These are phyloP conservation scores for Lepidocolaptes lacrymiger DNA, from an alignment of 2,797 vertebrate species.

Conservation along the genomic window DNA sequence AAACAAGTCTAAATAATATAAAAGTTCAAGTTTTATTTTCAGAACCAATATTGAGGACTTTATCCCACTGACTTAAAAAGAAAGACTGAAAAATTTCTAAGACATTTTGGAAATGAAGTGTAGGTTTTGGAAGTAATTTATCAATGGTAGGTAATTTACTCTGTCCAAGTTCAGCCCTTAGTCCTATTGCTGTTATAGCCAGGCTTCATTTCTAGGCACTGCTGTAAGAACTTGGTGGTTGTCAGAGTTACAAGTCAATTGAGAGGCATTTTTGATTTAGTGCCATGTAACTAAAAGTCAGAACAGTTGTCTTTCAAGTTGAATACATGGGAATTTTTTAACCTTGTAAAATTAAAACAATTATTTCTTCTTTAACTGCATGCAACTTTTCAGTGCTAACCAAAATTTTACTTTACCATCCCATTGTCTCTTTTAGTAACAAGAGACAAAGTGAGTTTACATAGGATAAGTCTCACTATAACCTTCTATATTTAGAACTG, in stretches of 20 bases:
- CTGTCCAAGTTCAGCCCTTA: neutral
- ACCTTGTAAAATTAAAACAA: neutral
- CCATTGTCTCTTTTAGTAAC: neutral
- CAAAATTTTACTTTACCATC: neutral
- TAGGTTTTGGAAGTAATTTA: neutral
- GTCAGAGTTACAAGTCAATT: neutral
- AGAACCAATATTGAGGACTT: neutral
- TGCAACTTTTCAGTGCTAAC: neutral
- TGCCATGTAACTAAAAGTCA: neutral
- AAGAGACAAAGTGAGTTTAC: neutral
- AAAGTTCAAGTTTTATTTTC: neutral
- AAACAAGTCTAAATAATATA: neutral
- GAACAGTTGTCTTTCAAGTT: neutral
- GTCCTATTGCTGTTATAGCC: neutral
- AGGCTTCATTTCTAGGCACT: neutral
- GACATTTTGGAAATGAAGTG: neutral
- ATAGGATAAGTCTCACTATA: neutral
- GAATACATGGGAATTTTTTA: neutral
- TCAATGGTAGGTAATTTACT: neutral
- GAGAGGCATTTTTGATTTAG: neutral
- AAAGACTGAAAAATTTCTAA: neutral
- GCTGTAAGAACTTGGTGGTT: neutral
- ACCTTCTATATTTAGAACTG: slow-evolving; percentile 51
- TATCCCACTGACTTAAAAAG: neutral
- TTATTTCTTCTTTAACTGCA: neutral